Base-by-base conservation (phyloP, 2,113 vertebrate genomes). In the Erythrolamprus reginae region DNA sequence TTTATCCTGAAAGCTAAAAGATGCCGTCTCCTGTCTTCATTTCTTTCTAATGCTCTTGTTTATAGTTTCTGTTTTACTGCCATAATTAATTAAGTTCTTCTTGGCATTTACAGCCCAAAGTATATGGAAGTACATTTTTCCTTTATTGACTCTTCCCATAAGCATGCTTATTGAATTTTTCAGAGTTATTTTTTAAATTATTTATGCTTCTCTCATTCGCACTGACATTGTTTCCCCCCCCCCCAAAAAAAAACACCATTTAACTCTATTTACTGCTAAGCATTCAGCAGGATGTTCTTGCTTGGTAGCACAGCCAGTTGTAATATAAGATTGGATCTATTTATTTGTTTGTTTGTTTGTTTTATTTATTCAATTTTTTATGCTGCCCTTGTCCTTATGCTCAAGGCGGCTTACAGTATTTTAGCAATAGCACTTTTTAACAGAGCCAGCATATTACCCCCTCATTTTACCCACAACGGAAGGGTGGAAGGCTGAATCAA, bases 11-110 rank as follows among this genome's bases (percentile, higher is more conserved):
- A 89, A 24, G 38, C 0, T 12, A 61, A 33, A 21, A 84, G 50
- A 38, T 91, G 45, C 28, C 42, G 89, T 17, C 90, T 26, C 42
- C 6, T 42, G 1, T 10, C 10, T 53, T 89, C 3, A 45, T 93
- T 93, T 65, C 77, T 82, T 90, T 51, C 55, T 48, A 48, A 86
- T 88, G 84, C 58, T 90, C 48, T 93, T 93, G 84, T 38, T 94
- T 92, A 86, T 90, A 15, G 87, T 45, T 38, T 90, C 61, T 45
- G 58, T 86, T 90, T 91, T 89, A 86, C 50, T 89, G 51, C 53
- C 83, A 82, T 89, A 82, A 91, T 91, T 91, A 89, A 91, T 89
- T 89, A 42, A 91, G 53, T 42, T 86, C 83, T 77, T 86, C 38
- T 89, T 89, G 91, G 50, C 88, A 91, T 91, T 85, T 91, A 90